phyloP scores from a whole-genome alignment of 2,113 vertebrate genomes.

The Cyphomyrus plagiostoma region DNA sequence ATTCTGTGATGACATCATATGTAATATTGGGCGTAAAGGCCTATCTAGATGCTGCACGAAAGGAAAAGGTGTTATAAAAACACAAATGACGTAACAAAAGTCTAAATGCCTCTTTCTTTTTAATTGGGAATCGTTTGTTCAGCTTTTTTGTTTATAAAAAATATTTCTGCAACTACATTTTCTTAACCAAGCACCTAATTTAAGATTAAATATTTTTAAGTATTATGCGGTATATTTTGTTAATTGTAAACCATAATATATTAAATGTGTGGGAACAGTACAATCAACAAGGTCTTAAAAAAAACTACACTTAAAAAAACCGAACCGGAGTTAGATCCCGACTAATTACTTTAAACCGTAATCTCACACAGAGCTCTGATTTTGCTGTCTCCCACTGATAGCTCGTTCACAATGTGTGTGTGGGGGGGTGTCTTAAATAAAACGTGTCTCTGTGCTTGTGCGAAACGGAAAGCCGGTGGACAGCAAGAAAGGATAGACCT shows the following conservation, averaged over 20 bases:
- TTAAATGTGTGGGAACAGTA: background rate
- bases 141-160: background rate
- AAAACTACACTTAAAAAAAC: background rate
- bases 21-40: background rate
- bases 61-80: background rate
- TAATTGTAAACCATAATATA: background rate
- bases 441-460: background rate
- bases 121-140: background rate
- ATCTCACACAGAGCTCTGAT: background rate
- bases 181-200: background rate
- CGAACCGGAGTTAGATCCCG: background rate
- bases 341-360: background rate
- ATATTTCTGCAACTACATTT: background rate
- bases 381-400: background rate
- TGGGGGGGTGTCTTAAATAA: background rate
- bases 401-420: conserved; percentile 2
- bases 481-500: background rate
- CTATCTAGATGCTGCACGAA: background rate
- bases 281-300: background rate
- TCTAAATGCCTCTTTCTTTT: background rate
- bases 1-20: conserved; percentile 2
- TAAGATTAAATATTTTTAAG: background rate
- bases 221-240: background rate
- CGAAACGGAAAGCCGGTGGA: background rate
- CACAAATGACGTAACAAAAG: background rate